Percentiles rank a stretch among this genome's conserved stretches.
Conservation (phyloP, 2,888 invertebrate genomes). For the Drosophila kokeensis region DNA sequence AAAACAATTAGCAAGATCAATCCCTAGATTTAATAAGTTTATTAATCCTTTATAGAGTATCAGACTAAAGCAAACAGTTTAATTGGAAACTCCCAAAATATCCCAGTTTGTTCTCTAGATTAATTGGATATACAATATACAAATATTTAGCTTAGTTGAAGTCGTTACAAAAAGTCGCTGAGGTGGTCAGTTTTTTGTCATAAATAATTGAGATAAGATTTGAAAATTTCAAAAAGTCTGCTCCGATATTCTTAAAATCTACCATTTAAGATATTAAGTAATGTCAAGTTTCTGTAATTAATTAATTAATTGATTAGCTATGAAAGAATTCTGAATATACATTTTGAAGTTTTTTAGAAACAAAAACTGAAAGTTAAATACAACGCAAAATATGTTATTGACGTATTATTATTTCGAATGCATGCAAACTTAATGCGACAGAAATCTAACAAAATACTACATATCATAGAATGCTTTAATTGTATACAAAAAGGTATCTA, state of each 20-base stretch:
- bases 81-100: not conserved
- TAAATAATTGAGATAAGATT: not conserved
- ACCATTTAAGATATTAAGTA: not conserved
- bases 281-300: not conserved
- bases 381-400: not conserved
- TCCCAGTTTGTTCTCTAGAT: not conserved
- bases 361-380: not conserved
- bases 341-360: not conserved
- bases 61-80: not conserved
- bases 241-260: not conserved
- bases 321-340: not conserved
- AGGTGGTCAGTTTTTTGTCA: not conserved
- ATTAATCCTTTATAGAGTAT: not conserved
- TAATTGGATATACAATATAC: not conserved
- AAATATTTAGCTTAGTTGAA: not conserved
- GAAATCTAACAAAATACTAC: slow-evolving; percentile 1
- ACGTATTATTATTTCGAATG: not conserved
- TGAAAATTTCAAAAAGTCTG: not conserved
- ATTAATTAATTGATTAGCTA: not conserved
- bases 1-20: not conserved
- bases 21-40: not conserved
- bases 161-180: not conserved
- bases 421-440: not conserved
- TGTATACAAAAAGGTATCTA: not conserved
- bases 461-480: slow-evolving; percentile 26